Base-by-base conservation (phyloP, 2,797 vertebrate genomes). In the Pseudochaenichthys georgianus region DNA sequence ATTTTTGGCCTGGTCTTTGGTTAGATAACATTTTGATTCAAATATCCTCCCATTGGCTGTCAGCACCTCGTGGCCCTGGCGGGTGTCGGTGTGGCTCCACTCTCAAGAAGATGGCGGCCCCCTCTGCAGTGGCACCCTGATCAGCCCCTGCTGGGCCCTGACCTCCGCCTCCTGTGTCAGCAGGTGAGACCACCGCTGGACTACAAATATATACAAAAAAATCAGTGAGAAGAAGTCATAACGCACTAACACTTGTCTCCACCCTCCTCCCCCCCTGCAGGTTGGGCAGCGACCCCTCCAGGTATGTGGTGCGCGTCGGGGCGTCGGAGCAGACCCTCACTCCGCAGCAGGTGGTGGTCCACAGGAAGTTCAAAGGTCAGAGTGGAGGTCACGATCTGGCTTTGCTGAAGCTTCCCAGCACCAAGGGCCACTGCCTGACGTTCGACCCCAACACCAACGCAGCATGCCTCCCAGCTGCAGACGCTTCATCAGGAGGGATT, bases 81-180 rank as follows among this genome's bases (percentile, higher is more conserved):
- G 97, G 86, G 95, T 94, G n/a, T 98, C 97, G 0, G 88, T 98
- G 45, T 95, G 97, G 90, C 88, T 97, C 51, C 95, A 88, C 73
- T 95, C 95, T 46, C 93, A 95, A 73, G 88, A 88, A 82, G 94
- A 93, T 10, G 92, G 93, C 10, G 93, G 92, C 8, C 94, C 97
- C 70, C 84, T 97, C 70, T 98, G 97, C 1, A 96, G 96, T 45
- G 97, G 96, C 61, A 97, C 96, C 0, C 90, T 98, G 78, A 95
- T 98, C 90, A 95, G 94, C 89, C 95, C 95, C 80, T 98, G 97
- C 91, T 98, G 97, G 97, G 96, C 91, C 3, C 89, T 97, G 84
- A 98, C 96, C 19, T 97, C 97, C 12, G 97, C 97, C 0, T 95
- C 95, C 91, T 98, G 97, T 80, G 94, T 98, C 90, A 97, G 95